Conservation (phyloP, 2,113 vertebrate species). For the Psammodynastes pulverulentus region DNA sequence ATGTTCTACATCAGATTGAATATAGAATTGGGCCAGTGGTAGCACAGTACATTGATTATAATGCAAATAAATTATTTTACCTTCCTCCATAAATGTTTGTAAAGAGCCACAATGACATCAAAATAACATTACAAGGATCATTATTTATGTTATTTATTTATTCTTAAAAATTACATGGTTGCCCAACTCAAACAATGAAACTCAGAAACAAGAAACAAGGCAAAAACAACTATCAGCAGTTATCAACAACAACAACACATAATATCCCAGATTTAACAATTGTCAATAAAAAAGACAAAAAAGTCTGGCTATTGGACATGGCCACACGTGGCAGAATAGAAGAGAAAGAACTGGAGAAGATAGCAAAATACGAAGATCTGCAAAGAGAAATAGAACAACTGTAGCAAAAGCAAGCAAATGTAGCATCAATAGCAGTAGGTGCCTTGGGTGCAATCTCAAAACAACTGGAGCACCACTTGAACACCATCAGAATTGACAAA, state of each 20-base stretch:
- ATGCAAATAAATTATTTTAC: neutral
- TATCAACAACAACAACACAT: neutral
- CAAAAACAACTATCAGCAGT: neutral
- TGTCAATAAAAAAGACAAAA: neutral
- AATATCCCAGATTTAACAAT: no score
- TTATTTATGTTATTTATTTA: neutral
- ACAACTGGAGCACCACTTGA: no score
- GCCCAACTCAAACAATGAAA: neutral
- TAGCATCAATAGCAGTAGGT: no score
- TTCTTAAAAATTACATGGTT: neutral
- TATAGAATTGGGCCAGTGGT: neutral
- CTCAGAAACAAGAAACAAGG: neutral
- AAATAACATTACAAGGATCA: neutral
- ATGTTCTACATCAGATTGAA: neutral
- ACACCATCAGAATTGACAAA: no score
- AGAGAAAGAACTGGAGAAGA: no score
- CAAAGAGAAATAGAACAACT: no score
- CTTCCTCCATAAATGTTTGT: neutral
- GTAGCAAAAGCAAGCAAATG: no score
- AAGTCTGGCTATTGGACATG: neutral
- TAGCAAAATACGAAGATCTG: no score
- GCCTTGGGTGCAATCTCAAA: no score
- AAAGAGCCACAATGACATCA: neutral
- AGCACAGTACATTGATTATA: neutral
- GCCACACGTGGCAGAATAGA: no score